phyloP scores from a whole-genome alignment of 37 sponge, comb jelly and placozoan species.

The Hexactinellida sp. region DNA sequence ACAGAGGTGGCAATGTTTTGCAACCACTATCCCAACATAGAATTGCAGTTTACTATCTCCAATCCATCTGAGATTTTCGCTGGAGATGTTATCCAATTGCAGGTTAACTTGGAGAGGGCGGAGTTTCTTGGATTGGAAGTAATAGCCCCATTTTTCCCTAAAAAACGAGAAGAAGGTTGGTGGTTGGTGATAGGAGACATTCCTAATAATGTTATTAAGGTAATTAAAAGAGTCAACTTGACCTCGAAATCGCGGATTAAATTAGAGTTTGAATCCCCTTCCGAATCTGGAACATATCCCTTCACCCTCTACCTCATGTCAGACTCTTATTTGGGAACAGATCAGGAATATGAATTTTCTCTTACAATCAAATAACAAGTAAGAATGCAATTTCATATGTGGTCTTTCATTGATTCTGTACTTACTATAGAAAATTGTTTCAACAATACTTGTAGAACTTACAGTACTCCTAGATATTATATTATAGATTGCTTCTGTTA shows the following conservation, averaged over 20 bases:
- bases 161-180: slow-evolving; percentile 98
- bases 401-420: too few species aligned
- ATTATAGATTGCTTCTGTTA: too few species aligned
- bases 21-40: slow-evolving; percentile 97
- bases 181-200: slow-evolving; percentile 91
- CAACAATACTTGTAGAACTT: too few species aligned
- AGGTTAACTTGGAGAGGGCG: slow-evolving; percentile 76
- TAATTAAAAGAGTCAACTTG: slow-evolving; percentile 82
- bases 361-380: slow-evolving; percentile 33
- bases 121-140: slow-evolving; percentile 80
- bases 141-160: slow-evolving; percentile 94
- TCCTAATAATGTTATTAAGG: neutral
- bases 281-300: slow-evolving; percentile 54
- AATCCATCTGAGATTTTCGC: slow-evolving; percentile 21
- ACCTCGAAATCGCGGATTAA: slow-evolving; percentile 78
- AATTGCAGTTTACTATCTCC: slow-evolving; percentile 21
- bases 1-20: slow-evolving; percentile 89
- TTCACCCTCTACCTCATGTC: slow-evolving; percentile 95
- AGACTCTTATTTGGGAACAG: slow-evolving; percentile 98
- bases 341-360: slow-evolving; percentile 85
- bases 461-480: too few species aligned
- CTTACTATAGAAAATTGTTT: too few species aligned
- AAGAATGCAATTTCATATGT: too few species aligned
- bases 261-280: slow-evolving; percentile 83
- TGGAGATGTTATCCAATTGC: slow-evolving; percentile 50